Percentiles rank a stretch among this genome's conserved stretches.
Conservation (phyloP, 2,113 vertebrate species). For the Parus major region DNA sequence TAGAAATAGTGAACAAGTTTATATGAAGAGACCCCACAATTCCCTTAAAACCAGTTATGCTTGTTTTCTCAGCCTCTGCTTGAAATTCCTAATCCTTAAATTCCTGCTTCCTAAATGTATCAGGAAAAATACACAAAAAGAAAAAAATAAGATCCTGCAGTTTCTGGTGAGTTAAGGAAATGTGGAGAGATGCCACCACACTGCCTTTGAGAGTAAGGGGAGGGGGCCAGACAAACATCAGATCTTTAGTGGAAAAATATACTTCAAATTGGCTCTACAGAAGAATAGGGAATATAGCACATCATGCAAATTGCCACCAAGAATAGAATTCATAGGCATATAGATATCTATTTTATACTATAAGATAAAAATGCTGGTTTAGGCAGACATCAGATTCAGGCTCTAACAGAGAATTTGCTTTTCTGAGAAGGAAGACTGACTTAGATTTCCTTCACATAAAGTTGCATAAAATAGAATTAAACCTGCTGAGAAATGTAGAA, state of each 20-base stretch:
- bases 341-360: background rate
- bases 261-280: background rate
- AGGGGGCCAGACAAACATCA: background rate
- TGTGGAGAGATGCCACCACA: background rate
- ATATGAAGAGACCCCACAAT: background rate
- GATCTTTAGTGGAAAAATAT: background rate
- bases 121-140: background rate
- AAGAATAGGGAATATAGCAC: background rate
- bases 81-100: background rate
- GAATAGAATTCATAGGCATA: background rate
- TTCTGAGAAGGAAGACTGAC: background rate
- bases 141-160: background rate
- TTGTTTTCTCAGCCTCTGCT: background rate
- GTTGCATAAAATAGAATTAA: background rate
- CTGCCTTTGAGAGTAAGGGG: background rate
- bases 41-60: background rate
- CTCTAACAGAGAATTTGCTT: background rate
- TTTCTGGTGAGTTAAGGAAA: background rate
- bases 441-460: constrained; percentile 3
- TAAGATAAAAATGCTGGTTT: background rate
- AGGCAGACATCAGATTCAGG: background rate
- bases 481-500: background rate
- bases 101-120: background rate
- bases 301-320: background rate
- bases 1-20: background rate